These are phyloP conservation scores for Gavialis gangeticus DNA, from an alignment of 2,113 vertebrate species.

Conservation along the genomic window DNA sequence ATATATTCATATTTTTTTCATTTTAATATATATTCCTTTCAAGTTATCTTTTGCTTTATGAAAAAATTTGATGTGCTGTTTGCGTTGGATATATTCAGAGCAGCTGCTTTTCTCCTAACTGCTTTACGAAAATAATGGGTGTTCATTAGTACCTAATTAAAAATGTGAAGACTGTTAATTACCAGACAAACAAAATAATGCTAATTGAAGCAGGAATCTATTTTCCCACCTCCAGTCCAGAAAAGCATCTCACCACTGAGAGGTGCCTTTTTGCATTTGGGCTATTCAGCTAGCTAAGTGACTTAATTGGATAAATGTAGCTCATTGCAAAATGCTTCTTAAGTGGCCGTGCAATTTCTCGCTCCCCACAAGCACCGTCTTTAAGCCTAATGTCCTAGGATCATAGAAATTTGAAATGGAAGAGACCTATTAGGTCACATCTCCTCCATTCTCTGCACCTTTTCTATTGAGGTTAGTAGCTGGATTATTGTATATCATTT, in stretches of 20 bases:
- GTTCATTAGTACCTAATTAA: not conserved
- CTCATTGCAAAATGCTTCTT: constrained; percentile 10
- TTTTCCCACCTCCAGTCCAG: constrained; percentile 1
- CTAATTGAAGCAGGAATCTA: constrained; percentile 20
- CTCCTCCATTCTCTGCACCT: not conserved
- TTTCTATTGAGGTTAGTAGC: not conserved
- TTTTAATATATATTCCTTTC: not conserved
- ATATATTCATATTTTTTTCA: not conserved
- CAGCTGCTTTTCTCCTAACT: not conserved
- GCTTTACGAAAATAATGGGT: constrained; percentile 14
- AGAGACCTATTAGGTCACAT: not conserved
- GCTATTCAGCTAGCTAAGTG: not conserved
- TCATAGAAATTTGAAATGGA: not conserved
- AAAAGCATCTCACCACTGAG: not conserved
- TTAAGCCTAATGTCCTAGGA: not conserved
- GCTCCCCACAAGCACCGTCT: not conserved
- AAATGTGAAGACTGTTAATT: not conserved
- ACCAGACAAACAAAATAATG: not conserved
- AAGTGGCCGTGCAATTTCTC: not conserved
- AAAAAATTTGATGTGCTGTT: not conserved
- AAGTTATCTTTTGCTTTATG: not conserved
- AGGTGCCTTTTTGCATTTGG: constrained; percentile 7
- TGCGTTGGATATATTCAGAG: not conserved
- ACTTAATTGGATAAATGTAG: not conserved
- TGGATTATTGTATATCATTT: constrained; percentile 1